Percentiles rank a stretch among this genome's conserved stretches.
These are phyloP conservation scores for Hemistola chrysoprasaria DNA, from an alignment of 2,888 invertebrate species.

Conservation along the genomic window DNA sequence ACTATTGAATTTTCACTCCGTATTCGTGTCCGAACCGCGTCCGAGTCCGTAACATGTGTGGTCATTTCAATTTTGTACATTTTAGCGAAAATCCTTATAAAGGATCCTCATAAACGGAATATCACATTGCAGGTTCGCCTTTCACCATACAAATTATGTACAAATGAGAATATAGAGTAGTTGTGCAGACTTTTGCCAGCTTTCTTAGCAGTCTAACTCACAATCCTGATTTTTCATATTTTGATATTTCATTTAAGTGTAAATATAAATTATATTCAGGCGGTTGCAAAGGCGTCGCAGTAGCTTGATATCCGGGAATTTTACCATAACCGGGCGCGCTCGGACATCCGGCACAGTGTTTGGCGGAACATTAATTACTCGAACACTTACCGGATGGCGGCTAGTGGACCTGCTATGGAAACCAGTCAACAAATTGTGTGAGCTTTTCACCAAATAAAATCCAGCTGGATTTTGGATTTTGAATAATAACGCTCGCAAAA, in stretches of 20 bases:
- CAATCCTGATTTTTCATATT: too few species aligned
- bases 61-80: slow-evolving; percentile 19
- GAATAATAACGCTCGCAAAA: too few species aligned
- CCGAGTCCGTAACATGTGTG: slow-evolving; percentile 17
- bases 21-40: slow-evolving; percentile 44
- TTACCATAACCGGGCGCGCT: slow-evolving; percentile 47
- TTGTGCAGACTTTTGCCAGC: too few species aligned
- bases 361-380: slow-evolving; percentile 64
- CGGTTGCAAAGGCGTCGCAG: slow-evolving; percentile 7
- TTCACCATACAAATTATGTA: too few species aligned
- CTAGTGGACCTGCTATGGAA: slow-evolving; percentile 23
- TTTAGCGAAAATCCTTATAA: slow-evolving; percentile 14
- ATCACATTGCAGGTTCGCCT: too few species aligned
- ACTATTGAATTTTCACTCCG: slow-evolving; percentile 66
- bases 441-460: not conserved
- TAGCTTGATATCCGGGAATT: slow-evolving; percentile 33
- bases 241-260: not conserved
- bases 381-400: slow-evolving; percentile 50
- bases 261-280: slow-evolving; percentile 4
- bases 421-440: slow-evolving; percentile 15
- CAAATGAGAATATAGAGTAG: too few species aligned
- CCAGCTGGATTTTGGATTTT: not conserved
- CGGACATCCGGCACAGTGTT: slow-evolving; percentile 53
- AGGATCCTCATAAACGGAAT: too few species aligned
- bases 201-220: too few species aligned